Conservation (phyloP, 2,888 invertebrate species). For the Eutolmus rufibarbis region DNA sequence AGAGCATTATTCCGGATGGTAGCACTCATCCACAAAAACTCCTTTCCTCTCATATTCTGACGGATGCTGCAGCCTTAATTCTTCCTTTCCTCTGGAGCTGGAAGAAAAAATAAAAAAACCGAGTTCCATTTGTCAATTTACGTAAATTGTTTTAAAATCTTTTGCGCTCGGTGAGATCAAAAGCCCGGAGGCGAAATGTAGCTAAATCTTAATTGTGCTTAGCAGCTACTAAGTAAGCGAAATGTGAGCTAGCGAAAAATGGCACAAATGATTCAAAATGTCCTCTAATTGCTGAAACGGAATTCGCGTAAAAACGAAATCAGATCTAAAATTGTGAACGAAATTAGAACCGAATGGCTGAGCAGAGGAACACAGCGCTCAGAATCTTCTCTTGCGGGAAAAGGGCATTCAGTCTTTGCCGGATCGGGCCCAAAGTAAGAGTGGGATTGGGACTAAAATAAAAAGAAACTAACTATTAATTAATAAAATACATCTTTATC, state of each 20-base stretch:
- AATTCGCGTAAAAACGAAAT: neutral
- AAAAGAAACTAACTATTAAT: no score
- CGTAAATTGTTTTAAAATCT: neutral
- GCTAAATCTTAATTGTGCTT: neutral
- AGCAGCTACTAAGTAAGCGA: neutral
- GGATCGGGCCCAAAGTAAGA: no score
- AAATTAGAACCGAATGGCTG: neutral
- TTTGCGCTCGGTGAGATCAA: neutral
- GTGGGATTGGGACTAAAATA: no score
- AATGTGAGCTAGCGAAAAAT: neutral
- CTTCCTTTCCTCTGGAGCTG: neutral
- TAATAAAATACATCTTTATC: no score
- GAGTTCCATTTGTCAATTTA: neutral
- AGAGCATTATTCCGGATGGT: neutral
- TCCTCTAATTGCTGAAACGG: neutral
- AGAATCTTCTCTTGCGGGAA: neutral
- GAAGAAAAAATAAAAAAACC: neutral
- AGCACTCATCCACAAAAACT: neutral
- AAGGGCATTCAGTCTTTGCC: no score
- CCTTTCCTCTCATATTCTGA: neutral
- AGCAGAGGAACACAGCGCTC: neutral
- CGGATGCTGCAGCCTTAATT: neutral
- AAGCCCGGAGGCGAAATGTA: neutral
- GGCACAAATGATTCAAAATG: neutral
- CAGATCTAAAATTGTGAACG: neutral